Percentiles rank a stretch among this genome's conserved stretches.
phyloP scores from a whole-genome alignment of 1,140 invertebrate species.

The Mizuhopecten yessoensis region DNA sequence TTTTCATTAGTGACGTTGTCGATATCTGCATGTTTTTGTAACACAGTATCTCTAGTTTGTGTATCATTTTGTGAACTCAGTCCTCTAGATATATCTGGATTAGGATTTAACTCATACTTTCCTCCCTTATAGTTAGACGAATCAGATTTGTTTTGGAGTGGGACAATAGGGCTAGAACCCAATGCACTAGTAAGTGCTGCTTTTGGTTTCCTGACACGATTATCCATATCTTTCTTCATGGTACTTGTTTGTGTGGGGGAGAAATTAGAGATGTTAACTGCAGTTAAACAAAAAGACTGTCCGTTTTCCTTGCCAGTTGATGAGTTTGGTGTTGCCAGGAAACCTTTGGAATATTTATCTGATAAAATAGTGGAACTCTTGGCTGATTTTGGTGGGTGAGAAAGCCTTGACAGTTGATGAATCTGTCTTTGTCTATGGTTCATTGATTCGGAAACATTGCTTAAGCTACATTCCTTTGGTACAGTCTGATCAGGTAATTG shows the following conservation, averaged over 20 bases:
- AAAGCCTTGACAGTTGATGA: not conserved
- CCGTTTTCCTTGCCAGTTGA: not conserved
- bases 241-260: conserved; percentile 21
- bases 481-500: not conserved
- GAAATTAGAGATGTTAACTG: not conserved
- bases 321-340: too few relatives aligned
- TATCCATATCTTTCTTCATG: not conserved
- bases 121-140: not conserved
- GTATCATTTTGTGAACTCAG: not conserved
- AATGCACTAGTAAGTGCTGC: not conserved
- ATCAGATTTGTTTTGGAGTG: not conserved
- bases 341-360: not conserved
- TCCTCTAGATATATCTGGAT: not conserved
- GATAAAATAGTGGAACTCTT: not conserved
- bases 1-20: not conserved
- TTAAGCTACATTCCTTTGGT: not conserved
- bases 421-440: not conserved
- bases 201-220: not conserved
- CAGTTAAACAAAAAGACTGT: not conserved
- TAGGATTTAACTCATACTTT: not conserved
- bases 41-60: not conserved
- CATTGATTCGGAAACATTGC: not conserved
- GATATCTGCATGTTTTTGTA: not conserved
- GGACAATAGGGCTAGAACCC: not conserved
- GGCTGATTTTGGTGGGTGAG: not conserved